Base-by-base conservation (phyloP, 2,113 vertebrate genomes). In the Numida meleagris region DNA sequence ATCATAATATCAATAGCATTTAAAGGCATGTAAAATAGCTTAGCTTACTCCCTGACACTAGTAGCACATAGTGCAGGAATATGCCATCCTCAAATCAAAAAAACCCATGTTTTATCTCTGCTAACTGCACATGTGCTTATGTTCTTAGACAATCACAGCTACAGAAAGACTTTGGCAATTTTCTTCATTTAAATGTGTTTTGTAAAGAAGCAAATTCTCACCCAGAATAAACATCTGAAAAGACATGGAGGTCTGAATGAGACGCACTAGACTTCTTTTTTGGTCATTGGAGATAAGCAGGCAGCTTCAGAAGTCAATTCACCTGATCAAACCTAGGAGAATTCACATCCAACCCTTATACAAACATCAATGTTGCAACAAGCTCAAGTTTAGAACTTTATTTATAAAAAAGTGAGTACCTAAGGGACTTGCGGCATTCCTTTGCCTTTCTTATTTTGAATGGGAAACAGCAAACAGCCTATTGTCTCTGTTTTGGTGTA, bases 401-500 rank as follows among this genome's bases (percentile, higher is more conserved):
- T 74, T 82, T 58, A 34, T 20, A 43, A 90, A 89, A 51, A 51
- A 89, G 14, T 24, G 33, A 74, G 19, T 55, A 15, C 63, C 80
- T 74, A 62, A 77, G 65, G 38, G 79, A 59, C 46, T 90, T 77
- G 6, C 29, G 46, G 24, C 61, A 45, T 91, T 93, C n/a, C 23
- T 91, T 84, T 80, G 31, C 43, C 23, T 10, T 58, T 82, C 53
- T 77, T 68, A 59, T 75, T 93, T 78, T 89, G 67, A 82, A 88
- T 71, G 29, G 42, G 75, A 91, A 85, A 74, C 38, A 73, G 58
- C 23, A 88, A 80, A 51, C 23, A 71, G 62, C 29, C 55, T 88
- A 27, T 91, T 94, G 72, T 95, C 72, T 95, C 65, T 80, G 6
- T 88, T 95, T 77, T 65, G 72, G 51, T 55, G 25, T 46, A 71